Conservation (phyloP, 2,113 vertebrate genomes). For the Pteruthius melanotis region DNA sequence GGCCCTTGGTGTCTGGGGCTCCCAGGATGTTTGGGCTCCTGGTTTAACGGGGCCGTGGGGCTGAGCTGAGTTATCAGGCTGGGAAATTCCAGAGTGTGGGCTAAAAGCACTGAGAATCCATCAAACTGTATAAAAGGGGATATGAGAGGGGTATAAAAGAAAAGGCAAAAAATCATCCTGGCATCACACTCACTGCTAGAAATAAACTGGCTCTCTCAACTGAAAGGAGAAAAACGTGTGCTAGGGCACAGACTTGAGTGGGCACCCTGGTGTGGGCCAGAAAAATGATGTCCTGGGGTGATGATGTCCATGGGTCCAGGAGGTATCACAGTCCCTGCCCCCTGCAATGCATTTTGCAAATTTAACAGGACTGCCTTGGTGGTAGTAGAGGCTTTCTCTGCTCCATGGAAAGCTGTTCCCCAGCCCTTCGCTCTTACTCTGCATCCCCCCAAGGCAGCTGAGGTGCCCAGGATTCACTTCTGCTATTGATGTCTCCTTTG, state of each 20-base stretch:
- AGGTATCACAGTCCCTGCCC: background rate
- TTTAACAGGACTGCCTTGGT: background rate
- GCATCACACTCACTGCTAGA: background rate
- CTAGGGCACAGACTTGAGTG: background rate
- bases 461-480: background rate
- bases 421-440: background rate
- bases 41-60: too few species aligned
- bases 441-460: background rate
- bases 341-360: rapidly evolving
- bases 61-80: too few species aligned
- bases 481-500: background rate
- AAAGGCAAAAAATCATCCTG: too few species aligned
- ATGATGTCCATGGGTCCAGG: background rate
- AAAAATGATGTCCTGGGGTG: background rate
- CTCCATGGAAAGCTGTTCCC: background rate
- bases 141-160: too few species aligned
- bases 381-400: background rate
- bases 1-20: too few species aligned
- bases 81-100: too few species aligned
- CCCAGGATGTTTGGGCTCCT: too few species aligned
- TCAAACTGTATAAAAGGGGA: too few species aligned
- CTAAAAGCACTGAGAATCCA: too few species aligned
- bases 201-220: background rate
- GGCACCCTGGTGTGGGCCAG: background rate
- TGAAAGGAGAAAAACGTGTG: background rate